Conservation (phyloP, 2,888 invertebrate genomes). For the Teleiodes luculella region DNA sequence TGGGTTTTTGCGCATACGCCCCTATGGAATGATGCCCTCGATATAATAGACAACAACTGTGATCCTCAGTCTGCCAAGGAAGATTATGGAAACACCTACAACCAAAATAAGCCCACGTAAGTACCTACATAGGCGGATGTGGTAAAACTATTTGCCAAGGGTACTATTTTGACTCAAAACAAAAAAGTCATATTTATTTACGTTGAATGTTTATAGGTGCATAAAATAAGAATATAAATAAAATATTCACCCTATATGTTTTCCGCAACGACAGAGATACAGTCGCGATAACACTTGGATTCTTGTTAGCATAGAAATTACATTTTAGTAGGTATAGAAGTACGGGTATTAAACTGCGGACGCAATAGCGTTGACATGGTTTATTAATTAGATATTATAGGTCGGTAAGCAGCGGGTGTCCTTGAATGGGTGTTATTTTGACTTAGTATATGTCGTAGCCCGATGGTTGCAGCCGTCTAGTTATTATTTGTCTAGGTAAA, state of each 20-base stretch:
- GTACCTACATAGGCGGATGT: no score
- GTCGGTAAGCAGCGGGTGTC: background rate
- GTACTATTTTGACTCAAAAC: slow-evolving; percentile 3
- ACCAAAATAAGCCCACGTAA: no score
- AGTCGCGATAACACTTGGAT: slow-evolving; percentile 44
- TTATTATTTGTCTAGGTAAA: no score
- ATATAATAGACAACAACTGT: no score
- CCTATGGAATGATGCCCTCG: no score
- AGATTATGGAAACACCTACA: no score
- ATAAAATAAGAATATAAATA: slow-evolving; percentile 42
- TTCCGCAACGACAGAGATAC: slow-evolving; percentile 41
- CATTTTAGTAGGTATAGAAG: slow-evolving; percentile 31
- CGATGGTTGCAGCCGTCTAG: no score
- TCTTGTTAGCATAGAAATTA: slow-evolving; percentile 54
- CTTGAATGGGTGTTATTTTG: background rate
- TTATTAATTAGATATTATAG: slow-evolving; percentile 8
- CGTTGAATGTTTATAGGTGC: slow-evolving; percentile 29
- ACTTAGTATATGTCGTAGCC: background rate
- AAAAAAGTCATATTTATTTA: slow-evolving; percentile 16
- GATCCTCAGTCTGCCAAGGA: no score
- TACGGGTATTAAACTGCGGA: background rate
- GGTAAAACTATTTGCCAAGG: no score
- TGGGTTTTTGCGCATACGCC: no score
- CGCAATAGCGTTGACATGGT: background rate
- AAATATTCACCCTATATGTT: slow-evolving; percentile 49